phyloP scores from a whole-genome alignment of 2,113 vertebrate genomes.

The Chascanopsetta lugubris region DNA sequence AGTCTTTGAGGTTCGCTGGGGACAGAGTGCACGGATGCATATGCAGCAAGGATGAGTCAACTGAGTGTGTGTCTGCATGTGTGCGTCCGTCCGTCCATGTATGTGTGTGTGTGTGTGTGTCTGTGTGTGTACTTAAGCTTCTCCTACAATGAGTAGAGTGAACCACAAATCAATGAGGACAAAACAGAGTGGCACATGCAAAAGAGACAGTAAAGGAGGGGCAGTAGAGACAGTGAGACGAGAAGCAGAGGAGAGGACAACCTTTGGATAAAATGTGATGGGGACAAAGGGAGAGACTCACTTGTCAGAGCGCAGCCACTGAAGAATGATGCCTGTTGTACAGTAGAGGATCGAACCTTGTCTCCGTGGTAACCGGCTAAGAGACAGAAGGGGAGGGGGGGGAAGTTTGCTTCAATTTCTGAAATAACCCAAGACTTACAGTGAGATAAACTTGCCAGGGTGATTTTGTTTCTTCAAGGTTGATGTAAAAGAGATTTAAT shows the following conservation, averaged over 20 bases:
- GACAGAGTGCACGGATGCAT: slow-evolving; percentile 41
- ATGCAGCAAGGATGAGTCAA: slow-evolving; percentile 54
- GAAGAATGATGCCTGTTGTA: slow-evolving; percentile 96
- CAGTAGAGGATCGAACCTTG: slow-evolving; percentile 97
- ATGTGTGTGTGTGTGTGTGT: slow-evolving; percentile 16
- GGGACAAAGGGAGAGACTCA: slow-evolving; percentile 79
- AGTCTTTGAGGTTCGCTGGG: slow-evolving; percentile 24
- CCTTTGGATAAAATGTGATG: slow-evolving; percentile 19
- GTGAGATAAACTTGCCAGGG: too few relatives aligned
- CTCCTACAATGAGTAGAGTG: slow-evolving; percentile 38
- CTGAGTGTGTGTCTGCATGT: slow-evolving; percentile 14
- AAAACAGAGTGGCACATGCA: slow-evolving; percentile 18
- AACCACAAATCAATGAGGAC: slow-evolving; percentile 38
- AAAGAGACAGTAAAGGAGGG: slow-evolving; percentile 21
- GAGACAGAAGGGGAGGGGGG: slow-evolving; percentile 19
- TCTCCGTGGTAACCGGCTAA: slow-evolving; percentile 94
- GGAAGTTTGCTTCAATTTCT: background rate
- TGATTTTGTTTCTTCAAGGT: background rate
- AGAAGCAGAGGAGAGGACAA: slow-evolving; percentile 10
- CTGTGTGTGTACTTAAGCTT: slow-evolving; percentile 45
- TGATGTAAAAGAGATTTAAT: background rate
- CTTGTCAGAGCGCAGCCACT: slow-evolving; percentile 98
- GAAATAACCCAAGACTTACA: too few relatives aligned
- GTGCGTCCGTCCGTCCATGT: slow-evolving; percentile 19
- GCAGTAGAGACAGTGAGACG: slow-evolving; percentile 9